phyloP scores from a whole-genome alignment of 2,797 vertebrate species.

The Bucorvus abyssinicus region DNA sequence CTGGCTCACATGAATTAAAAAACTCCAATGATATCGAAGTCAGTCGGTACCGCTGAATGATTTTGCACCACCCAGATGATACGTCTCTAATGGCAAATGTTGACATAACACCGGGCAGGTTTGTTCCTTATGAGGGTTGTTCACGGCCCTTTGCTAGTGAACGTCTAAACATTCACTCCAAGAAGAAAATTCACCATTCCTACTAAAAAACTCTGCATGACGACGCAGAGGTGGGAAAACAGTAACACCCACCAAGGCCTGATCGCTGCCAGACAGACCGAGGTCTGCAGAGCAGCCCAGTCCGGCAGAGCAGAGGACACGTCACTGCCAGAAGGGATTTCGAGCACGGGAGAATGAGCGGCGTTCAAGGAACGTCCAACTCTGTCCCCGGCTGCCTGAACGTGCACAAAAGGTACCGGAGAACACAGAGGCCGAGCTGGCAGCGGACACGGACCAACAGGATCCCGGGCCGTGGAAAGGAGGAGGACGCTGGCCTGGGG shows the following conservation, averaged over 20 bases:
- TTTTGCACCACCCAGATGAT: neutral
- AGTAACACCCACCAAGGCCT: neutral
- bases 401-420: neutral
- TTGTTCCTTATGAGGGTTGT: neutral
- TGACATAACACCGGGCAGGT: neutral
- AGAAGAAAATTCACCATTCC: neutral
- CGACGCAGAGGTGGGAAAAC: neutral
- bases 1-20: neutral
- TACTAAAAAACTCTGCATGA: neutral
- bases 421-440: neutral
- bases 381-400: neutral
- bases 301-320: neutral
- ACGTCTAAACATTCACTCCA: neutral
- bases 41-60: neutral
- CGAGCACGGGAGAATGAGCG: neutral
- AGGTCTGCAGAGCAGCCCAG: neutral
- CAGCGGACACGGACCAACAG: neutral
- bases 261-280: neutral
- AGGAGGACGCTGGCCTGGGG: neutral
- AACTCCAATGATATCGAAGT: neutral
- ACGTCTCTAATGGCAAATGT: neutral
- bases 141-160: neutral
- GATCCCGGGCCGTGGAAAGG: accelerated
- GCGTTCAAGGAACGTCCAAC: accelerated
- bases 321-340: neutral